These are phyloP conservation scores for Caenorhabditis plicata DNA, from an alignment of 2,888 invertebrate species.

Conservation along the genomic window DNA sequence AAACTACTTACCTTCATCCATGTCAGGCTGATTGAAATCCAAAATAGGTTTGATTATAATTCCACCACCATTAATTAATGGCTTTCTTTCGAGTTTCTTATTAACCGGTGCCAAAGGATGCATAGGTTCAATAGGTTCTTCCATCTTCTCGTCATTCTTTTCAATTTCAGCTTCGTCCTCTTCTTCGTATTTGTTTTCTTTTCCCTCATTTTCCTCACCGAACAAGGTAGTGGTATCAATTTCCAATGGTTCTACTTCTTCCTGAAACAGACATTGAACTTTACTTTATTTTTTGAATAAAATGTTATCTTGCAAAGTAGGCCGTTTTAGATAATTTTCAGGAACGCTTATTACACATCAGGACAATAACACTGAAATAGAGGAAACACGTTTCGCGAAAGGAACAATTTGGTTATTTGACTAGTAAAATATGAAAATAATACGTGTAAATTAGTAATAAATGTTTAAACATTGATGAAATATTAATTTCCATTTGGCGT, in stretches of 20 bases:
- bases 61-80: constrained; percentile 25
- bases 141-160: too few species aligned
- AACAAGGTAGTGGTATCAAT: constrained; percentile 39
- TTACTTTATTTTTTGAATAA: not conserved
- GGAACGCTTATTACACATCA: too few species aligned
- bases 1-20: constrained; percentile 14
- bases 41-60: constrained; percentile 36
- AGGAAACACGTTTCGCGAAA: too few species aligned
- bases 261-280: constrained; percentile 2
- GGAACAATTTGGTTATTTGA: too few species aligned
- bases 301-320: too few species aligned
- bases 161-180: too few species aligned
- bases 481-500: too few species aligned
- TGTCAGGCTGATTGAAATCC: constrained; percentile 29
- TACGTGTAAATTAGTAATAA: too few species aligned
- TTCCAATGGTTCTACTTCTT: constrained; percentile 33
- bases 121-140: not conserved
- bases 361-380: too few species aligned
- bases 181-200: constrained; percentile 1
- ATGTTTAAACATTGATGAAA: too few species aligned
- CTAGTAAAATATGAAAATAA: too few species aligned
- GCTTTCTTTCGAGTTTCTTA: constrained; percentile 4
- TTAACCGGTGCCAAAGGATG: not conserved
- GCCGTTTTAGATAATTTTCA: too few species aligned
- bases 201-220: constrained; percentile 7